Evolutionary conservation across 2,888 invertebrate species (phyloP).

Genomic region (Oasisia sp.): DNA sequence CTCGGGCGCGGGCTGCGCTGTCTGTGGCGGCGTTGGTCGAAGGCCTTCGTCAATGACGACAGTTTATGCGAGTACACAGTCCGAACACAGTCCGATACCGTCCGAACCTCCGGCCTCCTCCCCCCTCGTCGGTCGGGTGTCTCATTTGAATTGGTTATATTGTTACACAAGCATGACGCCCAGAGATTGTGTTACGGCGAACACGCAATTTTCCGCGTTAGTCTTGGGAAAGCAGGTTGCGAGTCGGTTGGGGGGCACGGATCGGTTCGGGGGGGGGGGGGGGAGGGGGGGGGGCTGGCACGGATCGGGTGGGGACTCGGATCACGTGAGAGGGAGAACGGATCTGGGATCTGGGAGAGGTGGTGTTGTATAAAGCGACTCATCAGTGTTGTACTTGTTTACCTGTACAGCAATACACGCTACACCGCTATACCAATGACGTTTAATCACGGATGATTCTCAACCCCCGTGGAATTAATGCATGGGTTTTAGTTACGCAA

Average conservation of each 20-base stretch:
- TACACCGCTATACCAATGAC: not conserved
- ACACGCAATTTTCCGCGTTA: not conserved
- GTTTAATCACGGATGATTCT: no score
- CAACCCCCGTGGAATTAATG: not conserved
- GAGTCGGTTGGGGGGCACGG: no score
- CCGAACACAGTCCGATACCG: not conserved
- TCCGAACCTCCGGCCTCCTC: not conserved
- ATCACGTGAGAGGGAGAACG: no score
- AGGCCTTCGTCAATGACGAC: not conserved
- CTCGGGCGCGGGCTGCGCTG: not conserved
- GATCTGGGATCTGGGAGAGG: no score
- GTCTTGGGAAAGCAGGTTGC: not conserved
- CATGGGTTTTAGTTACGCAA: not conserved
- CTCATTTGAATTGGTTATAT: conserved; percentile 13
- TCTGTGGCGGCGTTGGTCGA: not conserved
- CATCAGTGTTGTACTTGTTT: not conserved
- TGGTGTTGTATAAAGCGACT: not conserved
- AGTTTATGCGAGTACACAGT: not conserved
- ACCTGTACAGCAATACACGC: not conserved
- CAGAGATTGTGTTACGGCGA: not conserved
- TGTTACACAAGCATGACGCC: not conserved
- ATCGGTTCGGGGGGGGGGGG: no score
- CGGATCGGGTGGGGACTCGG: no score
- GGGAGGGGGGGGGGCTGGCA: no score
- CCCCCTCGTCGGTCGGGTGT: not conserved